These are phyloP conservation scores for Raja brachyura DNA, from an alignment of 2,113 vertebrate genomes.

Conservation along the genomic window DNA sequence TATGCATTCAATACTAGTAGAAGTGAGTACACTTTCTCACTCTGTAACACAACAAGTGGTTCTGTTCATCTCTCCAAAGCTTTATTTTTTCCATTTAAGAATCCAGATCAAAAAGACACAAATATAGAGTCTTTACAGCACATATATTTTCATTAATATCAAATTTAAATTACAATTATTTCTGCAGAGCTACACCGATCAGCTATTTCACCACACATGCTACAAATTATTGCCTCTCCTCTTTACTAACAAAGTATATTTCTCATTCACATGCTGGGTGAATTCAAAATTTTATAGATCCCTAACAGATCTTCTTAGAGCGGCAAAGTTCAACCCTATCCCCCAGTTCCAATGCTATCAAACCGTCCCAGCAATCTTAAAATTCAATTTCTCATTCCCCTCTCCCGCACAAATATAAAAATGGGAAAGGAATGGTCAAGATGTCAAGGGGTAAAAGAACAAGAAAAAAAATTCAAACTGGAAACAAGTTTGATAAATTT, in stretches of 20 bases:
- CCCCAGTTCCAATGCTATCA: neutral
- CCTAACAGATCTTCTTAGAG: neutral
- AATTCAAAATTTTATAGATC: neutral
- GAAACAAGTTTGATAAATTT: neutral
- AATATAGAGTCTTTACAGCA: neutral
- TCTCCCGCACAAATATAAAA: neutral
- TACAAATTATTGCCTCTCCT: neutral
- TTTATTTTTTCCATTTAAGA: neutral
- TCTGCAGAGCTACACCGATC: neutral
- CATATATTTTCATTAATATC: neutral
- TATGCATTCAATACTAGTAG: neutral
- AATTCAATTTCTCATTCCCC: neutral
- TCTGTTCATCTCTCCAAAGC: neutral
- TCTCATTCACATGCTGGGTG: neutral
- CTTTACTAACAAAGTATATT: neutral
- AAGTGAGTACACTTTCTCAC: neutral
- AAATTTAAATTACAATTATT: neutral
- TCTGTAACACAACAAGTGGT: neutral
- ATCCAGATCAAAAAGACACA: neutral
- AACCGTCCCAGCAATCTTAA: too few relatives aligned
- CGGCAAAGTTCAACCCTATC: neutral
- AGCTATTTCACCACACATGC: neutral
- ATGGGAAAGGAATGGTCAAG: neutral
- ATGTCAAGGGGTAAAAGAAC: neutral
- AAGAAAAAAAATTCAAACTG: neutral